Percentiles rank a stretch among this genome's conserved stretches.
Conservation (phyloP, 2,113 vertebrate species). For the Anarhynchus alexandrinus region DNA sequence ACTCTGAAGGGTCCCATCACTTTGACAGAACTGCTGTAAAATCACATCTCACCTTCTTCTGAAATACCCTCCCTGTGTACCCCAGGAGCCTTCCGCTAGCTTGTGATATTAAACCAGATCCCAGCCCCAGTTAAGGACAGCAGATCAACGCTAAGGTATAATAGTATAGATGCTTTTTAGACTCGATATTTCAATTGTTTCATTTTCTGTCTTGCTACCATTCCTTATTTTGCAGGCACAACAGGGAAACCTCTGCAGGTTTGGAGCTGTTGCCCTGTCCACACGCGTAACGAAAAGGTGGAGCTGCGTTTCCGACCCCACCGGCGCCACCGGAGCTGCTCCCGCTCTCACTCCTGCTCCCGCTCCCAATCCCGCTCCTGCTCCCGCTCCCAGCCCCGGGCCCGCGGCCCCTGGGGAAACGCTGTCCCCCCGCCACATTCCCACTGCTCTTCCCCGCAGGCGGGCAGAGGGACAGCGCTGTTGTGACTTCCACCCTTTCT, state of each 20-base stretch:
- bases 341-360: too few relatives aligned
- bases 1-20: too few relatives aligned
- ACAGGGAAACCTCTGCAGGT: neutral
- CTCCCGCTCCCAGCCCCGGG: neutral
- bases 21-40: neutral
- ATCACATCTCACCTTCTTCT: neutral
- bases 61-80: neutral
- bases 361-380: too few relatives aligned
- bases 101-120: neutral
- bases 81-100: neutral
- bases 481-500: neutral
- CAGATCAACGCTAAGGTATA: neutral
- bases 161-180: neutral
- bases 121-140: neutral
- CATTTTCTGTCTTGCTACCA: neutral
- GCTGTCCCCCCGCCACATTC: neutral
- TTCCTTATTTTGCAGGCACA: neutral
- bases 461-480: neutral
- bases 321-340: neutral
- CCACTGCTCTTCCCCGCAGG: neutral
- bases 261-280: neutral
- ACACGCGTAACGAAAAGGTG: accelerated
- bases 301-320: neutral
- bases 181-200: neutral
- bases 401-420: neutral